These are phyloP conservation scores for Alces alces DNA, from an alignment of 2,113 vertebrate genomes.

Conservation along the genomic window DNA sequence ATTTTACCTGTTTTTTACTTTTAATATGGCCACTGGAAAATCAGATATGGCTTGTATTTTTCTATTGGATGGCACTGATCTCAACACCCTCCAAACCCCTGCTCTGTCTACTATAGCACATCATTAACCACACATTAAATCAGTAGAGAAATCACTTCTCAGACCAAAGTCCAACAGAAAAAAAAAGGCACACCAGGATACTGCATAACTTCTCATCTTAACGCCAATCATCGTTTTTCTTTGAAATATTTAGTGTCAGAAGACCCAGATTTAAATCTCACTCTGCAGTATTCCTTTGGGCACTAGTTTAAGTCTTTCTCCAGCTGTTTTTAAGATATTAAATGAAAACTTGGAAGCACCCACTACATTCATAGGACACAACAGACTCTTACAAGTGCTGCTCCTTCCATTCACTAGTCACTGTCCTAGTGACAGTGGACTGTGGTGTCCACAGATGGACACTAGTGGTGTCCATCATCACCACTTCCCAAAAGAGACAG, in stretches of 20 bases:
- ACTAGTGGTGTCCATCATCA: background rate
- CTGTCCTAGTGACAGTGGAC: too few species aligned
- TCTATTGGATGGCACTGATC: background rate
- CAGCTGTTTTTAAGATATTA: background rate
- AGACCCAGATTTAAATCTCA: background rate
- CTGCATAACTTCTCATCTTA: background rate
- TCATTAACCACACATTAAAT: conserved; percentile 11
- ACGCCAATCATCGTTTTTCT: background rate
- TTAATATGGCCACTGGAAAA: background rate
- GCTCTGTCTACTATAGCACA: background rate
- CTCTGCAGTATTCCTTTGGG: background rate
- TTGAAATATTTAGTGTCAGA: background rate
- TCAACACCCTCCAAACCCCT: background rate
- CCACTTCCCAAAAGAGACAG: background rate
- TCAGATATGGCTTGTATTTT: background rate
- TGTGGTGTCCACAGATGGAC: too few species aligned
- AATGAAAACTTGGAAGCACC: background rate
- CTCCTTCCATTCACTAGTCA: background rate
- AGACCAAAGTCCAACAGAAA: conserved; percentile 21
- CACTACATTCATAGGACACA: background rate
- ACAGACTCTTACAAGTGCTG: background rate
- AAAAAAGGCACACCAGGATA: background rate
- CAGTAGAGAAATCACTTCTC: background rate
- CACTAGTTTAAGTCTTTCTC: background rate
- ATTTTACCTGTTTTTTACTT: background rate